These are phyloP conservation scores for Cephalopterus ornatus DNA, from an alignment of 2,113 vertebrate species.

Conservation along the genomic window DNA sequence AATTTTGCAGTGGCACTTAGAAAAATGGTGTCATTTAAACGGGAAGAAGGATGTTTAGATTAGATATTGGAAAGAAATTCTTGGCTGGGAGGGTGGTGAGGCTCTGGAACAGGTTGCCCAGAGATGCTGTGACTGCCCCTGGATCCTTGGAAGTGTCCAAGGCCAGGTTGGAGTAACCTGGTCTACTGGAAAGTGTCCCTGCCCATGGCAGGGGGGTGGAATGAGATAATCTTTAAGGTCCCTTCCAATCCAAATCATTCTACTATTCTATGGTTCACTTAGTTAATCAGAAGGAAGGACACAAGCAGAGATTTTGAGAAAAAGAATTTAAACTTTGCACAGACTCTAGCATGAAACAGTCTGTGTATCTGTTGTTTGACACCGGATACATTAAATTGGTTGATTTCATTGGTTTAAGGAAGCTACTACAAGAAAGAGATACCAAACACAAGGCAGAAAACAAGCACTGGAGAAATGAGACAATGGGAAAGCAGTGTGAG, in stretches of 20 bases:
- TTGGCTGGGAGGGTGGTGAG: neutral
- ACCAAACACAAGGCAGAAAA: neutral
- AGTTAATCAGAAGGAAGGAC: neutral
- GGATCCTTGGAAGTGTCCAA: neutral
- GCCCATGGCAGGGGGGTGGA: neutral
- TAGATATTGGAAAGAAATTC: neutral
- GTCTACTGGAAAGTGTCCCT: neutral
- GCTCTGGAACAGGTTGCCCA: neutral
- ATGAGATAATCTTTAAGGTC: neutral
- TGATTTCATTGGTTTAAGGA: neutral
- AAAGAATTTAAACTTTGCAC: neutral
- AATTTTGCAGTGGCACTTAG: neutral
- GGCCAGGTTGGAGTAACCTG: accelerated
- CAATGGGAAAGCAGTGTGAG: neutral
- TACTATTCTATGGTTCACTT: neutral
- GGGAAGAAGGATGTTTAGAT: neutral
- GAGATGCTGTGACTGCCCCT: neutral
- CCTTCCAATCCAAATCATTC: neutral
- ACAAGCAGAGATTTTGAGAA: neutral
- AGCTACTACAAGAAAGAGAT: neutral
- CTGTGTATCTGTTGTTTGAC: neutral
- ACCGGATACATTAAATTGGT: neutral
- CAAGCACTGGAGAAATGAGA: neutral
- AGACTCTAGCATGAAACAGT: neutral
- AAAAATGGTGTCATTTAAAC: neutral